Base-by-base conservation (phyloP, 2,797 vertebrate species). In the Falco rusticolus region DNA sequence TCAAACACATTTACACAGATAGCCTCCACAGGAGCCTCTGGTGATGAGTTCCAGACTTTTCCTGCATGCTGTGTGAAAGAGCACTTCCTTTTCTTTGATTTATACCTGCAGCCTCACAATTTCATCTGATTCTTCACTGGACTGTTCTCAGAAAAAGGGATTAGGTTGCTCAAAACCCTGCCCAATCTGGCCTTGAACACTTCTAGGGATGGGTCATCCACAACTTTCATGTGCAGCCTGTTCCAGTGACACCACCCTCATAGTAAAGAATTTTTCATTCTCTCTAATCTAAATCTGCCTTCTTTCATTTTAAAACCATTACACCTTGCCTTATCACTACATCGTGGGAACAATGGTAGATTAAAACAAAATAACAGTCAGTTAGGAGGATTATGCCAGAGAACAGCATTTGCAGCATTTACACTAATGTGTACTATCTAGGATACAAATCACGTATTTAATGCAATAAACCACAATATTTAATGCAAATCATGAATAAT, bases 11-110 rank as follows among this genome's bases (percentile, higher is more conserved):
- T 94, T 96, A 34, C n/a, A 65, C 25, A 48, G 21, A 15, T 0
- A 84, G 33, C 9, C 93, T 94, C 86, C 86, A 76, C 84, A 80
- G 96, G 89, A 92, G 66, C 10, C 39, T 37, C 66, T 89, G 34
- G 63, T 76, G 88, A 92, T 92, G 56, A 90, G 43, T 65, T 90
- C 39, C 84, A 90, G 84, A 50, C 16, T 90, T 92, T 86, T 71
- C 12, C 66, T 93, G 20, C 86, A 79, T 56, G 34, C 80, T 96
- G 70, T 82, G 59, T 89, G 43, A 69, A 79, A 96, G 74, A 84
- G 51, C 59, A 70, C 47, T 89, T 88, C 65, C 39, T 72, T 88
- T 81, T 47, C 85, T 84, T 90, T 90, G 77, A 79, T 93, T 95
- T 90, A 84, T 84, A 92, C 64, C 76, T 88, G 53, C 61, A 84